Evolutionary conservation across 2,888 invertebrate species (phyloP).

Genomic region (Hemistola chrysoprasaria): DNA sequence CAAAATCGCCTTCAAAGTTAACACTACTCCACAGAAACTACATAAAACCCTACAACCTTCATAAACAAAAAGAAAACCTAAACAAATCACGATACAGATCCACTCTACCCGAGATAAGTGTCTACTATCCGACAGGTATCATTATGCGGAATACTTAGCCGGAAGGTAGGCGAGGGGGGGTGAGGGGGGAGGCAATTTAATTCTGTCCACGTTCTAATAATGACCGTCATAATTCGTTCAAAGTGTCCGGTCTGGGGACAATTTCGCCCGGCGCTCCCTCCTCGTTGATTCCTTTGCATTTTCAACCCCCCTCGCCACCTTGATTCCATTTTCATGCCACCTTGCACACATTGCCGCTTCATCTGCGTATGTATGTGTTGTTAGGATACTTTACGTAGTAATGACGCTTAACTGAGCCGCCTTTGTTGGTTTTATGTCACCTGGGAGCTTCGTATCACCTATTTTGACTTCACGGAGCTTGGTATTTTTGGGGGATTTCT

Average conservation of each 20-base stretch:
- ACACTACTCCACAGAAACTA: too few species aligned
- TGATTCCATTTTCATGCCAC: slow-evolving; percentile 81
- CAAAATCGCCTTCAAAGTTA: too few species aligned
- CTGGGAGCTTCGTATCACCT: too few species aligned
- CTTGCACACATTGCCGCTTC: slow-evolving; percentile 74
- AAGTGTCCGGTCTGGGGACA: slow-evolving; percentile 83
- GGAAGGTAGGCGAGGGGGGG: slow-evolving; percentile 54
- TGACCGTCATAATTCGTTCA: slow-evolving; percentile 85
- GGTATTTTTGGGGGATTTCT: too few species aligned
- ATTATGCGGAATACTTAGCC: slow-evolving; percentile 79
- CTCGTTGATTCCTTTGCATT: slow-evolving; percentile 79
- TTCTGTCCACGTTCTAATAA: slow-evolving; percentile 85
- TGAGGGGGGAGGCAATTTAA: slow-evolving; percentile 80
- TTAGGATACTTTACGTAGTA: slow-evolving; percentile 24
- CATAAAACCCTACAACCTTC: too few species aligned
- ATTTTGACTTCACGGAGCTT: too few species aligned
- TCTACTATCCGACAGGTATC: slow-evolving; percentile 75
- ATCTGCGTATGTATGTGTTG: slow-evolving; percentile 48
- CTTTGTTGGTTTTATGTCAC: slow-evolving; percentile 9
- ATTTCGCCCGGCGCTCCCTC: slow-evolving; percentile 61
- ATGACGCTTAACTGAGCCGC: not conserved
- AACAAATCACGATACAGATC: slow-evolving; percentile 22
- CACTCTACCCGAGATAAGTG: slow-evolving; percentile 53
- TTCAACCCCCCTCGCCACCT: slow-evolving; percentile 55
- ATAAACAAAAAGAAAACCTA: slow-evolving; percentile 11